Base-by-base conservation (phyloP, 2,113 vertebrate genomes). In the Oncorhynchus masou region DNA sequence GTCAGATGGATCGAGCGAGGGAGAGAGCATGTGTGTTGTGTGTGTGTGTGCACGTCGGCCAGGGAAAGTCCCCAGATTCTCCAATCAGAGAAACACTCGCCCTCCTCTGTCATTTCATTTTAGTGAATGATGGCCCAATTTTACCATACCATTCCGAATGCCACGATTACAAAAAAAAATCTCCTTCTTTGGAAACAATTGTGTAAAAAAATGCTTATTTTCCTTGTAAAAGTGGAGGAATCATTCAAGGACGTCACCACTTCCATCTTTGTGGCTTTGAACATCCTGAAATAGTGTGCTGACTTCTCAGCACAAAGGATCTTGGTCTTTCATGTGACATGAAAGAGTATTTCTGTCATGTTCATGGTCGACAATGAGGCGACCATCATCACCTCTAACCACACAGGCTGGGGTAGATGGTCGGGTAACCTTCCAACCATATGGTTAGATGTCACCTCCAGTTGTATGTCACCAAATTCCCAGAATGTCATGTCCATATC, bases 391-490 rank as follows among this genome's bases (percentile, higher is more conserved):
- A 51, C 4, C 15, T 15, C 15, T 19, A 54, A 45, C 8, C 39
- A 45, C 39, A 45, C 8, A 64, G 7, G 6, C 22, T 9, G 60
- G 22, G 39, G 7, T 8, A 64, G 60, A 22, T 12, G 60, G 60
- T 64, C n/a, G 7, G 22, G n/a, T 64, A 5, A 64, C 20, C n/a
- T 22, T 24, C n/a, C 20, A 64, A 64, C 22, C 6, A n/a, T 64
- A 15, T 29, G 25, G 64, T 68, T 74, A 71, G 68, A 75, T 71
- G 62, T 27, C 73, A 64, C 71, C 34, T 79, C 67, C 59, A 20
- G 57, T 79, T 79, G 71, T 59, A 70, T 67, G 68, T 54, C 51
- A 15, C 4, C 51, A 54, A 19, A 19, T 13, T 25, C 11, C 25
- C 65, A 67, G 25, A 15, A 67, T 67, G 22, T 29, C 7, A 16